Conservation (phyloP, 2,797 vertebrate genomes). For the Characodon lateralis region DNA sequence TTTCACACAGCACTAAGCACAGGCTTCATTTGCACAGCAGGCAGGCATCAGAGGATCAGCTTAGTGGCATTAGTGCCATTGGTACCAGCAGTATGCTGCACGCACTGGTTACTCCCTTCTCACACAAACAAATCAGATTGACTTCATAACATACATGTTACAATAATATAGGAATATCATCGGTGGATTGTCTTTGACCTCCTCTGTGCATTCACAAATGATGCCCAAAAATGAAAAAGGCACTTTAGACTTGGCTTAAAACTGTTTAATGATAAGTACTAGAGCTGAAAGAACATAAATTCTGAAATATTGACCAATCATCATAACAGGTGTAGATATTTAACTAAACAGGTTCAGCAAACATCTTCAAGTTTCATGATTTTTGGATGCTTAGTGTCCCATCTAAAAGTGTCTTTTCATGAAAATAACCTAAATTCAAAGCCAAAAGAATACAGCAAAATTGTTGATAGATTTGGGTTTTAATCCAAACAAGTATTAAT, state of each 20-base stretch:
- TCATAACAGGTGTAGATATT: too few relatives aligned
- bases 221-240: not conserved
- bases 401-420: too few relatives aligned
- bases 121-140: not conserved
- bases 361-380: too few relatives aligned
- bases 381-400: too few relatives aligned
- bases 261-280: not conserved
- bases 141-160: not conserved
- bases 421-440: too few relatives aligned
- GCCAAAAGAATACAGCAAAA: too few relatives aligned
- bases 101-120: not conserved
- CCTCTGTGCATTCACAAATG: not conserved
- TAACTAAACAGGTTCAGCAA: too few relatives aligned
- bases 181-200: not conserved
- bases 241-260: not conserved
- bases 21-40: slow-evolving; percentile 1
- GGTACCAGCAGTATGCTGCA: not conserved
- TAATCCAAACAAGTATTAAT: not conserved
- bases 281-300: slow-evolving; percentile 8
- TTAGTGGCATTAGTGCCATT: slow-evolving; percentile 7
- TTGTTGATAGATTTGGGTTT: too few relatives aligned
- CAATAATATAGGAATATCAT: not conserved
- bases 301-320: not conserved
- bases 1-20: not conserved
- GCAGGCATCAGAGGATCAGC: not conserved